A percentile compares a stretch with the other conserved stretches of the same genome.
Conservation (phyloP, 2,888 invertebrate genomes). For the Cyaniris semiargus region DNA sequence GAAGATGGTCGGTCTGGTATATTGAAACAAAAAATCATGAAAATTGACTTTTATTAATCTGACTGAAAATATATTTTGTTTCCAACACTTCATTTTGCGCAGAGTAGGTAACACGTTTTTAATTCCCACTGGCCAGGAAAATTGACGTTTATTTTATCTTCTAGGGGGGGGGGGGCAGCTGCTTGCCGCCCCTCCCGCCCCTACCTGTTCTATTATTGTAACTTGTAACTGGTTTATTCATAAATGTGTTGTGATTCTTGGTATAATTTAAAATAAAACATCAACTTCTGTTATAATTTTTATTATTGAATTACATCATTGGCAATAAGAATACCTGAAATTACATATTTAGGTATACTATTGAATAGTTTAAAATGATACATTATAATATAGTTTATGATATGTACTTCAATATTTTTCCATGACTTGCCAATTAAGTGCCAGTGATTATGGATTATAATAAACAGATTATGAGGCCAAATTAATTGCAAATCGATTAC, state of each 20-base stretch:
- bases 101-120: no score
- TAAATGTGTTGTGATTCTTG: neutral
- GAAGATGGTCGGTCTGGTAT: no score
- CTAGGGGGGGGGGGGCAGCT: no score
- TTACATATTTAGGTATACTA: neutral
- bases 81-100: no score
- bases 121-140: no score
- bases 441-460: neutral
- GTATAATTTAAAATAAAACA: neutral
- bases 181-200: no score
- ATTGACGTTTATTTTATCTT: no score
- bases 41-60: no score
- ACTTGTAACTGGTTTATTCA: no score
- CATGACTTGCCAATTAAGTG: slow-evolving; percentile 17
- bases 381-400: neutral
- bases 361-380: neutral
- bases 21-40: no score
- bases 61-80: no score
- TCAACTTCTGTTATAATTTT: neutral
- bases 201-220: no score
- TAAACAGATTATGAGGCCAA: neutral
- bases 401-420: neutral
- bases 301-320: neutral
- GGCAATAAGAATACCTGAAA: neutral
- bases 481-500: neutral